Evolutionary conservation across 2,113 vertebrate species (phyloP).

Genomic region (Pelmatolapia mariae): DNA sequence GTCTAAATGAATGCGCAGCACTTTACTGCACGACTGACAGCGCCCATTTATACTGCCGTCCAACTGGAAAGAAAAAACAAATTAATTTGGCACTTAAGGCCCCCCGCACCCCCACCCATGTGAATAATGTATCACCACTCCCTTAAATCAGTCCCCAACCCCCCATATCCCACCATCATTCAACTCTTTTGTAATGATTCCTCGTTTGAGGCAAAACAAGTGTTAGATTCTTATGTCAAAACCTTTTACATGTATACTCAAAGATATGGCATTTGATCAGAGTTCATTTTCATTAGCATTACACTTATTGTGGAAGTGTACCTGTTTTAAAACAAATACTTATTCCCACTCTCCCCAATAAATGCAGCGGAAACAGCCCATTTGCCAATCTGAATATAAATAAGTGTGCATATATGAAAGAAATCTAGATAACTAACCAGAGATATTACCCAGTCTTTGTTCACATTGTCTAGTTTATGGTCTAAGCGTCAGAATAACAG

Average conservation of each 20-base stretch:
- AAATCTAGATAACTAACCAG: background rate
- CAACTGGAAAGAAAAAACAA: slow-evolving; percentile 84
- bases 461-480: slow-evolving; percentile 26
- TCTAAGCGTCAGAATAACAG: slow-evolving; percentile 42
- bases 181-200: slow-evolving; percentile 4
- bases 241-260: background rate
- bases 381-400: background rate
- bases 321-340: background rate
- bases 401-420: background rate
- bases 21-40: slow-evolving; percentile 86
- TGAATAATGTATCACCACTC: slow-evolving; percentile 84
- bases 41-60: slow-evolving; percentile 84
- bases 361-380: background rate
- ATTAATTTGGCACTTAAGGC: slow-evolving; percentile 86
- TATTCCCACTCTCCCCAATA: background rate
- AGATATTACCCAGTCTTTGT: slow-evolving; percentile 26
- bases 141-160: background rate
- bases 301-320: background rate
- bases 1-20: slow-evolving; percentile 84
- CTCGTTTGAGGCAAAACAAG: background rate
- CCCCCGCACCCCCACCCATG: slow-evolving; percentile 20
- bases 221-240: background rate
- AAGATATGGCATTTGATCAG: background rate
- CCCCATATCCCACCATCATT: slow-evolving; percentile 15
- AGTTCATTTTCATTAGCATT: background rate